Percentiles rank a stretch among this genome's conserved stretches.
Evolutionary conservation across 2,888 invertebrate genomes (phyloP).

Genomic region (Mimachlamys varia): DNA sequence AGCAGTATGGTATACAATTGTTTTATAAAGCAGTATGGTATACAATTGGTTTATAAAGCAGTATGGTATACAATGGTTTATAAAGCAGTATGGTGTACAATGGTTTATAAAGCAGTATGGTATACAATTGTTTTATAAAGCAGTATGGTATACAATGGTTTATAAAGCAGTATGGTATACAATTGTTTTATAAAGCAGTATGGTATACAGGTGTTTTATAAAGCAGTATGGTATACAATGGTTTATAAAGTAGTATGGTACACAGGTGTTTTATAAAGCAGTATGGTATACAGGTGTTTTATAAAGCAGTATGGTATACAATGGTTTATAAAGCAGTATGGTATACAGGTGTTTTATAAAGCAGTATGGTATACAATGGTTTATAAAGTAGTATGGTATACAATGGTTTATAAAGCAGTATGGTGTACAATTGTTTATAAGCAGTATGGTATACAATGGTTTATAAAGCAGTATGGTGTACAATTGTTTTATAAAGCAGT

Average conservation of each 20-base stretch:
- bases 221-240: conserved; percentile 6
- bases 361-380: conserved; percentile 4
- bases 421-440: too few species aligned
- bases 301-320: conserved; percentile 6
- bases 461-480: conserved; percentile 2
- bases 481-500: background rate
- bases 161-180: background rate
- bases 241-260: background rate
- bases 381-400: background rate
- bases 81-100: too few species aligned
- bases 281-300: background rate
- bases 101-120: background rate
- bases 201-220: background rate
- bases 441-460: conserved; percentile 4
- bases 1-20: background rate
- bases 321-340: background rate
- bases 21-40: conserved; percentile 1
- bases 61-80: conserved; percentile 10
- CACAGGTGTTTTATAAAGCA: too few species aligned
- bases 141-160: conserved; percentile 2
- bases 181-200: too few species aligned
- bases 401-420: background rate
- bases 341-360: too few species aligned
- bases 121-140: background rate
- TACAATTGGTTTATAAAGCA: background rate